Percentiles rank a stretch among this genome's conserved stretches.
Conservation (phyloP, 1,140 invertebrate species). For the Dreissena rostriformis region DNA sequence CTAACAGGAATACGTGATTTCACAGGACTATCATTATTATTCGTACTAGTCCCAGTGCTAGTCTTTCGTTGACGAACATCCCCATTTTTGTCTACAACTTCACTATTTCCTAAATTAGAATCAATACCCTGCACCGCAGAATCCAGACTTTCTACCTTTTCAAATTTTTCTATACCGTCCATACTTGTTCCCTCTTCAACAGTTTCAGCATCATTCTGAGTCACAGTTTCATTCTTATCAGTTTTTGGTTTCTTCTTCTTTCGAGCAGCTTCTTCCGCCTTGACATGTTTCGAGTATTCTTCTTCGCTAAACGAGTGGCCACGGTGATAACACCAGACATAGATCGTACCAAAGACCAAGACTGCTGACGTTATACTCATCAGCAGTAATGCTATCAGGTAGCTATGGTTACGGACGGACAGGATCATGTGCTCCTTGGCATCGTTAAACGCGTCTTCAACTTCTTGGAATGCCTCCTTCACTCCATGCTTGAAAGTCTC, state of each 20-base stretch:
- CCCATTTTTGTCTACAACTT: too few species aligned
- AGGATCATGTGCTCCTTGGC: slow-evolving; percentile 50
- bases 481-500: slow-evolving; percentile 39
- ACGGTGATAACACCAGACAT: slow-evolving; percentile 51
- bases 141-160: too few species aligned
- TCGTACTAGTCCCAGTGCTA: slow-evolving; percentile 9
- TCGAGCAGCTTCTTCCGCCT: not conserved
- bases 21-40: slow-evolving; percentile 43
- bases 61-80: too few species aligned
- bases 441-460: slow-evolving; percentile 24
- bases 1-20: slow-evolving; percentile 51
- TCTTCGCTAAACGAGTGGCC: not conserved
- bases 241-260: not conserved
- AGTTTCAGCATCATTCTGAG: slow-evolving; percentile 4
- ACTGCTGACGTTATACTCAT: slow-evolving; percentile 37
- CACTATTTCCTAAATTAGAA: too few species aligned
- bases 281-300: not conserved
- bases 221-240: not conserved
- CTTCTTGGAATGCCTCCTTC: slow-evolving; percentile 36
- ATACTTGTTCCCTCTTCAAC: slow-evolving; percentile 22
- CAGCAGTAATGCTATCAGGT: slow-evolving; percentile 31
- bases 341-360: slow-evolving; percentile 39
- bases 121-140: too few species aligned
- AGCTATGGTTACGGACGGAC: slow-evolving; percentile 38
- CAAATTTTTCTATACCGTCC: not conserved